A percentile compares a stretch with the other conserved stretches of the same genome.
These are phyloP conservation scores for Tachycineta bicolor DNA, from an alignment of 2,113 vertebrate species.

Conservation along the genomic window DNA sequence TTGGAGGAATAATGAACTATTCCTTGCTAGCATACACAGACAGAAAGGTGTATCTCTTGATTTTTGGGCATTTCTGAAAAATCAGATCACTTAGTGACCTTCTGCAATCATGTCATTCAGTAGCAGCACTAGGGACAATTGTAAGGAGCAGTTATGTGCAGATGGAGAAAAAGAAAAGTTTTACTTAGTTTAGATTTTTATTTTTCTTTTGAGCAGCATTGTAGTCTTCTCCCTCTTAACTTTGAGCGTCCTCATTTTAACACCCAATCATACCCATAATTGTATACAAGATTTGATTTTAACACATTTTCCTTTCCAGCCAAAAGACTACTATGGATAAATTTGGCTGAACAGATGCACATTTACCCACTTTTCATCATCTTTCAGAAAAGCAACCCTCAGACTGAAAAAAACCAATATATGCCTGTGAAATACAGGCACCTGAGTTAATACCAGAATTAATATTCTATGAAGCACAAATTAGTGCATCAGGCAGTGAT, in stretches of 20 bases:
- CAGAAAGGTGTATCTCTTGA: neutral
- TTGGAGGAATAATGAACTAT: neutral
- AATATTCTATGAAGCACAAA: neutral
- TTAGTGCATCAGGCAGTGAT: neutral
- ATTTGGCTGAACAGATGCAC: neutral
- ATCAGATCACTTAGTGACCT: neutral
- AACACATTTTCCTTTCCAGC: neutral
- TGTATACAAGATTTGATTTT: neutral
- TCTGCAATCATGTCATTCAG: neutral
- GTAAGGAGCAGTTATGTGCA: neutral
- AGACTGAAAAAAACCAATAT: neutral
- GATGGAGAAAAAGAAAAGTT: neutral
- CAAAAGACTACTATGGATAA: neutral
- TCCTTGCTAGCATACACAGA: neutral
- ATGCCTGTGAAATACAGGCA: neutral
- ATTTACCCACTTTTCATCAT: neutral
- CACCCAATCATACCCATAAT: neutral
- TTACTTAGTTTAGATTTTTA: neutral
- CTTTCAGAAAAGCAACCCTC: neutral
- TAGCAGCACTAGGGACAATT: neutral
- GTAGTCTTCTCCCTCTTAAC: neutral
- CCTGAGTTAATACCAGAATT: neutral
- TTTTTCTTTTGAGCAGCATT: neutral
- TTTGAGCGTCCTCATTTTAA: neutral
- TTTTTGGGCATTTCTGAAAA: neutral